Evolutionary conservation across 2,113 vertebrate genomes (phyloP).

Genomic region (Tetrao urogallus): DNA sequence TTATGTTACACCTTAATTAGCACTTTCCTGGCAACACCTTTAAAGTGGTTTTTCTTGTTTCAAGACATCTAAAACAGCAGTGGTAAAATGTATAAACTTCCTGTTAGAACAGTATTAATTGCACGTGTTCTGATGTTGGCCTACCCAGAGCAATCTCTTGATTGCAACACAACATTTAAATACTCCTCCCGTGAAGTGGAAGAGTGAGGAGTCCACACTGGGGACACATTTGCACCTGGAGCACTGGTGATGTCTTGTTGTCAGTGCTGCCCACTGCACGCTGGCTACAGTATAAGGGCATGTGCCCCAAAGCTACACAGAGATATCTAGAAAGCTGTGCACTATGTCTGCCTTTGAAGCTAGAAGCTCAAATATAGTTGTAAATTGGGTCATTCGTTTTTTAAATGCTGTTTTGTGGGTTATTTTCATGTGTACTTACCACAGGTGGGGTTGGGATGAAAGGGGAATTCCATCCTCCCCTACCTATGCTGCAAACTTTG

Average conservation of each 20-base stretch:
- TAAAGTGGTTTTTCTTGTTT: background rate
- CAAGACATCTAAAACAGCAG: background rate
- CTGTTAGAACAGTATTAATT: background rate
- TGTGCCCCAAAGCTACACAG: too few relatives aligned
- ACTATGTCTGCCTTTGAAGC: background rate
- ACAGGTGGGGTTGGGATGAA: background rate
- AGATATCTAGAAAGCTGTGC: background rate
- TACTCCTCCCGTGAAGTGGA: background rate
- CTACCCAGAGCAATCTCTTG: background rate
- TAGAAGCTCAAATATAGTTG: background rate
- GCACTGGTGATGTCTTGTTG: background rate
- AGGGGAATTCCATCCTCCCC: background rate
- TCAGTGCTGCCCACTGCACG: background rate
- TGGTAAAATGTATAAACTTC: background rate
- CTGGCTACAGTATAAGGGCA: fast-evolving
- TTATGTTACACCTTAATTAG: background rate
- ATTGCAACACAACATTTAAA: background rate
- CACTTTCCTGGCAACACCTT: conserved; percentile 21
- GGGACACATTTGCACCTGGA: background rate
- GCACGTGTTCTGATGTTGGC: background rate
- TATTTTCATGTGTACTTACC: background rate
- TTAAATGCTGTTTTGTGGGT: background rate
- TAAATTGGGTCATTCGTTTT: background rate
- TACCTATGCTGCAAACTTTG: background rate
- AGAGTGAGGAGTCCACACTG: background rate